Percentiles rank a stretch among this genome's conserved stretches.
phyloP scores from a whole-genome alignment of 2,113 vertebrate genomes.

The Oncorhynchus keta region DNA sequence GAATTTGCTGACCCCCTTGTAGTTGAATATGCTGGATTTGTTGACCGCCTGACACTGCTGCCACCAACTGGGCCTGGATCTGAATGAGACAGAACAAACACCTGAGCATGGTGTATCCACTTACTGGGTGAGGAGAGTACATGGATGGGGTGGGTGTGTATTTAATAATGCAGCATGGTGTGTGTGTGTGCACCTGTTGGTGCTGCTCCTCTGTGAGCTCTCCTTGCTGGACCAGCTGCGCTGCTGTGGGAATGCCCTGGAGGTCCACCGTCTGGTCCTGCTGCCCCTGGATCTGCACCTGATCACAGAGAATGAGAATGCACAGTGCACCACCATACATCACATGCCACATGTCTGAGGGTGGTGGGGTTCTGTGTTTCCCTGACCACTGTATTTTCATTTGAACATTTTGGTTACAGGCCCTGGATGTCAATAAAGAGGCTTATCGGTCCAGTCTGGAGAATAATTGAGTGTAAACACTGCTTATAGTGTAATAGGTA shows the following conservation, averaged over 20 bases:
- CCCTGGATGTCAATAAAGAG: too few relatives aligned
- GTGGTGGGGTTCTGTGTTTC: background rate
- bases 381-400: too few relatives aligned
- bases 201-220: conserved; percentile 96
- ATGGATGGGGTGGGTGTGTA: background rate
- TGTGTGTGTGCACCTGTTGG: conserved; percentile 76
- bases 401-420: too few relatives aligned
- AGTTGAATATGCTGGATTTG: conserved; percentile 10
- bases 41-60: conserved; percentile 65
- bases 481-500: conserved; percentile 80
- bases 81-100: conserved; percentile 24
- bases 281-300: conserved; percentile 95
- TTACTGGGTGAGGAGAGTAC: background rate
- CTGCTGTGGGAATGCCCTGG: conserved; percentile 86
- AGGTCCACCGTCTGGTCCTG: conserved; percentile 80
- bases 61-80: conserved; percentile 94
- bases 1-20: conserved; percentile 13
- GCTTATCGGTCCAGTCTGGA: too few relatives aligned
- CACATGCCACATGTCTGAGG: background rate
- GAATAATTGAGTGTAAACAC: too few relatives aligned
- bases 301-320: background rate
- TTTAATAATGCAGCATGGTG: background rate
- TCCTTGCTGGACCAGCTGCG: conserved; percentile 85
- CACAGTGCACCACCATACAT: background rate
- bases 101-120: background rate